Conservation (phyloP, 2,113 vertebrate species). For the Turdus rufiventris region DNA sequence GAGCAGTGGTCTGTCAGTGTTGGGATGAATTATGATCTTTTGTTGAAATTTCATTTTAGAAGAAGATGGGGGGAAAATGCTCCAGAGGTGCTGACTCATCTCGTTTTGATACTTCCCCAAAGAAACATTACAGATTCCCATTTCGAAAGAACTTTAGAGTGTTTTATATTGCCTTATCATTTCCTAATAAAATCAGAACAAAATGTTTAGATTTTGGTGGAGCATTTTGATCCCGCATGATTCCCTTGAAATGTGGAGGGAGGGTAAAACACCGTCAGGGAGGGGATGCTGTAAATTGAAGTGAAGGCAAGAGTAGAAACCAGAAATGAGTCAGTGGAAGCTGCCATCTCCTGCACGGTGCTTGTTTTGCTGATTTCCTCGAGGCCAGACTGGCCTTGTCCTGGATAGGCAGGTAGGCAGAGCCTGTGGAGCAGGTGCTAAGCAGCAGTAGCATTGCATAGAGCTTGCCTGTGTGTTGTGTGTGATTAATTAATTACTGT, state of each 20-base stretch:
- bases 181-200: slow-evolving; percentile 21
- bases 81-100: not conserved
- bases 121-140: not conserved
- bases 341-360: not conserved
- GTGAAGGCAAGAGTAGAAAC: not conserved
- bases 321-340: not conserved
- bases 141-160: not conserved
- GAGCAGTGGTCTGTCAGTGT: not conserved
- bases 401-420: not conserved
- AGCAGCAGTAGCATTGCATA: not conserved
- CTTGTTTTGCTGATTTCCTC: not conserved
- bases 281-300: not conserved
- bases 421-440: not conserved
- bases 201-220: not conserved
- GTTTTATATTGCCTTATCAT: not conserved
- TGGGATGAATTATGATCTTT: not conserved
- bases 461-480: fast-evolving
- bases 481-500: not conserved
- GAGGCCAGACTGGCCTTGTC: not conserved
- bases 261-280: fast-evolving
- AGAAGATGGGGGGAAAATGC: fast-evolving
- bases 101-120: not conserved
- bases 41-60: not conserved
- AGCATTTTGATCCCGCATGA: not conserved
- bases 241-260: not conserved